Base-by-base conservation (phyloP, 2,888 invertebrate genomes). In the Anoncus sp. region DNA sequence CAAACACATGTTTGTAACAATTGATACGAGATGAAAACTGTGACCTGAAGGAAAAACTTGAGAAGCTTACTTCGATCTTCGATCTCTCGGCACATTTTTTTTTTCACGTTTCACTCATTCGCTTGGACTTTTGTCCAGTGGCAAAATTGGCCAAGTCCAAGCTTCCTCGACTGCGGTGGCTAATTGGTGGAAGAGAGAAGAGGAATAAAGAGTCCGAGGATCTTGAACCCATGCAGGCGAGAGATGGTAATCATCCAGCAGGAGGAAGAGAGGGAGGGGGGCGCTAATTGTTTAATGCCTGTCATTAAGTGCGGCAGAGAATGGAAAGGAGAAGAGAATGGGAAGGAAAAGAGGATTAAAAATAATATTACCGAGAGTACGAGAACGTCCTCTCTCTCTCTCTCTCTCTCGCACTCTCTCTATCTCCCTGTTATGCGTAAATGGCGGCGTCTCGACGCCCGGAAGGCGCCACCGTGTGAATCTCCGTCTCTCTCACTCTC, bases 241-340 rank as follows among this genome's bases (percentile, higher is more conserved):
- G 63, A 59, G 63, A 69, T 62, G 72, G 71, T 79, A 72, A 71
- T 55, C 78, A 78, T 67, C 72, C 67, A 72, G 74, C 62, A 55
- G 53, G 18, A 7, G 35, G n/a, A 55, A 9, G 35, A 38, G 18
- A 1, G 14, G 9, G 55, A 24, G 62, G 69, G 27, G 81, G 77
- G 83, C 82, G 84, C 84, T 87, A 88, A 88, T 87, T 88, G 86
- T 86, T 85, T 88, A 88, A 87, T 87, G 83, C 75, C 77, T 79
- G 82, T 85, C 84, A 85, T 86, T 87, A 87, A 80, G 77, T 79
- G 57, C 43, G 60, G 67, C 63, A 31, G 55, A 67, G 76, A 67
- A 55, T 67, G 62, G 47, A 62, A 77, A 40, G 72, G 10, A 75
- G 75, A 62, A 60, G 69, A 59, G 59, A 38, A 20, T 51, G 27